Percentiles rank a stretch among this genome's conserved stretches.
Conservation (phyloP, 2,113 vertebrate species). For the Toxotes chatareus region DNA sequence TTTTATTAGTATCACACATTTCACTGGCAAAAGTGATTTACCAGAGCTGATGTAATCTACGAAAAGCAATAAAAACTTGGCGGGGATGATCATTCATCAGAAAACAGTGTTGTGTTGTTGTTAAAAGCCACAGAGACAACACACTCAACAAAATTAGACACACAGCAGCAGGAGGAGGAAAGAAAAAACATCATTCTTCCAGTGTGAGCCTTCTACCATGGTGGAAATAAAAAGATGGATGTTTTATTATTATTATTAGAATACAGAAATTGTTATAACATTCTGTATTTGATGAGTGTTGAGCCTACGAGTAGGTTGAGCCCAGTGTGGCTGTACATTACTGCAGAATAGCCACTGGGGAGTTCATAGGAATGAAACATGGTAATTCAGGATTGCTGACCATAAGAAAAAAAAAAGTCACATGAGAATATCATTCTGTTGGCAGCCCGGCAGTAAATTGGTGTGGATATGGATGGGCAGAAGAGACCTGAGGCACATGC, state of each 20-base stretch:
- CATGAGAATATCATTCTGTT: constrained; percentile 55
- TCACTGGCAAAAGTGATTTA: constrained; percentile 59
- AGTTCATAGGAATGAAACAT: constrained; percentile 23
- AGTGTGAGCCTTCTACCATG: neutral
- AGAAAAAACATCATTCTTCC: constrained; percentile 9
- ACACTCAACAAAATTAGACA: constrained; percentile 39
- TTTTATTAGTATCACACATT: constrained; percentile 69
- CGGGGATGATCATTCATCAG: constrained; percentile 72
- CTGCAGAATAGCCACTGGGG: constrained; percentile 50
- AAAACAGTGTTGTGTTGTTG: constrained; percentile 52
- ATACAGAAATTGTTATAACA: neutral
- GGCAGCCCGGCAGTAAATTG: constrained; percentile 66
- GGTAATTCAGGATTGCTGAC: constrained; percentile 64
- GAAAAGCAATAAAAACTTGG: constrained; percentile 75
- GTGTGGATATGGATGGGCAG: constrained; percentile 63
- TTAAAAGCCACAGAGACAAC: constrained; percentile 56
- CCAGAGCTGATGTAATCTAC: constrained; percentile 73
- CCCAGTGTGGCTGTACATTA: constrained; percentile 29
- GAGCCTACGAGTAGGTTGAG: constrained; percentile 8
- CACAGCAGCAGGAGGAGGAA: neutral
- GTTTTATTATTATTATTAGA: constrained; percentile 34
- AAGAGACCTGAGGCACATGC: constrained; percentile 75
- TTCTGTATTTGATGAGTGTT: constrained; percentile 19
- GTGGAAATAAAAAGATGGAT: constrained; percentile 5
- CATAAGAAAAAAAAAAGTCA: constrained; percentile 47